Evolutionary conservation across 1,140 invertebrate species (phyloP).

Genomic region (Chlorops oryzae): DNA sequence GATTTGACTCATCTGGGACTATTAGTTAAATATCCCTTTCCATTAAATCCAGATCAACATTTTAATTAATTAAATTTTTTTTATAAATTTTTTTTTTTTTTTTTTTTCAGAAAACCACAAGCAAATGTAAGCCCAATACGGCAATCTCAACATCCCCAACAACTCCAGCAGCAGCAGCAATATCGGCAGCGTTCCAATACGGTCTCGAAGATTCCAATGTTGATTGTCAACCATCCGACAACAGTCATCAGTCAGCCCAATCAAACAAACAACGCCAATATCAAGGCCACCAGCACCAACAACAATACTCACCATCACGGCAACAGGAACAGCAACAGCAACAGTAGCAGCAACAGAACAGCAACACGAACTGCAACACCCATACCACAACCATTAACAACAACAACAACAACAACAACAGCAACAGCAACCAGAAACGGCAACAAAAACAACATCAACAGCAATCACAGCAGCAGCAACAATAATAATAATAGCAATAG

Average conservation of each 20-base stretch:
- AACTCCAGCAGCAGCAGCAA: conserved; percentile 38
- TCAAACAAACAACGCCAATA: conserved; percentile 10
- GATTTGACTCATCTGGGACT: no score
- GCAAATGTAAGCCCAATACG: conserved; percentile 48
- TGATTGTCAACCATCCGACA: conserved; percentile 40
- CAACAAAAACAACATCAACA: conserved; percentile 10
- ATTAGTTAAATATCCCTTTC: no score
- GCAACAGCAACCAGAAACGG: conserved; percentile 10
- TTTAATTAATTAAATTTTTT: no score
- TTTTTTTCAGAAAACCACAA: conserved; percentile 43
- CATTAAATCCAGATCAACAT: no score
- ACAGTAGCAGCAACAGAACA: conserved; percentile 9
- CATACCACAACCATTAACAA: conserved; percentile 5
- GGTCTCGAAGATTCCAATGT: conserved; percentile 44
- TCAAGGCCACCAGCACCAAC: conserved; percentile 26
- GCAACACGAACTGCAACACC: not conserved
- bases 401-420: conserved; percentile 17
- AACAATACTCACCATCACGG: conserved; percentile 10
- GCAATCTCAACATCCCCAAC: conserved; percentile 35
- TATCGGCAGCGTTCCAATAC: conserved; percentile 40
- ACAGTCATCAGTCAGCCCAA: conserved; percentile 1
- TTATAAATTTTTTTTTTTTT: conserved; percentile 3
- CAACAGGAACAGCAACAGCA: not conserved
- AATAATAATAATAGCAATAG: conserved; percentile 24
- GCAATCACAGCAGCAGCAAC: conserved; percentile 15